Base-by-base conservation (phyloP, 2,888 invertebrate genomes). In the Tinea pellionella region DNA sequence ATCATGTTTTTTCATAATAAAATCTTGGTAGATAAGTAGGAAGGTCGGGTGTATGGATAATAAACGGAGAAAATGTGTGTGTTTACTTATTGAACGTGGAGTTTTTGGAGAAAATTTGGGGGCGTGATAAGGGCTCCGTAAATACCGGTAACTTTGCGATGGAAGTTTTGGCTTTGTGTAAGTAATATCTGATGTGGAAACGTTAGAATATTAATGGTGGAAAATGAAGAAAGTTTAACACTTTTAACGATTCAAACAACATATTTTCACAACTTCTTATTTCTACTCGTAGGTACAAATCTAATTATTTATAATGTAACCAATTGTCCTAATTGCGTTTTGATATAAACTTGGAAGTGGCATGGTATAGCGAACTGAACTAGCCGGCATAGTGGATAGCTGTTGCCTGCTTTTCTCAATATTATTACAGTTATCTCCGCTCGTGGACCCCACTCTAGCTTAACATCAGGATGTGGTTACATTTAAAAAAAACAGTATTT, bases 1-100 rank as follows among this genome's bases (percentile, higher is more conserved):
- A 87, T 83, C 83, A 82, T 77, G 77, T 75, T 83, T 84, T 73
- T 84, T 85, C 78, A 84, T 80, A 84, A 87, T 84, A 80, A 73
- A 75, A 69, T 69, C 69, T 66, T 70, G 68, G 75, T 60, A 68
- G 71, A 83, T 83, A 83, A 84, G 84, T 83, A 78, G 80, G 75
- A 72, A 79, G 79, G 79, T 79, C 77, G 78, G 65, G 3, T 3
- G 24, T 66, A 66, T 66, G 83, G 85, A 86, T 87, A 86, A 86
- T 85, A 87, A 86, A 87, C 82, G 73, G 70, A 70, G 75, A 71
- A 79, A 83, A 83, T 80, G 76, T 79, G 73, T 72, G 76, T 71
- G 70, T 75, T 71, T 72, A 69, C 72, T 73, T 75, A 47, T 59
- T 43, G 59, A 41, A 47, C 19, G 16, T 13, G 24, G 59, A 59